Conservation (phyloP, 2,797 vertebrate genomes). For the Xiphophorus birchmanni region DNA sequence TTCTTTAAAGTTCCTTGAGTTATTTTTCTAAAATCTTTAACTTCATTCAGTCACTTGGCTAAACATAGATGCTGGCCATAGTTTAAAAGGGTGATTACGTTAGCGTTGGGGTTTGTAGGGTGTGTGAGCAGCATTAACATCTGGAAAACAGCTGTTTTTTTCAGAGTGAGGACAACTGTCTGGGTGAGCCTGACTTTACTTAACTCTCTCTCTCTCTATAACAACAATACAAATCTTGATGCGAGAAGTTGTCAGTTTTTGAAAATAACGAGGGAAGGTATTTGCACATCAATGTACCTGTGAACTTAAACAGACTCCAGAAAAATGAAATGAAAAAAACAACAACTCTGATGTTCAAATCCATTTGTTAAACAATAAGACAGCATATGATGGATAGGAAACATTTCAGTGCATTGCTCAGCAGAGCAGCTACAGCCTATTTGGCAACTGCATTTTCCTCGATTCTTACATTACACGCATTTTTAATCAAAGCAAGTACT, state of each 20-base stretch:
- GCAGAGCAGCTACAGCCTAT: neutral
- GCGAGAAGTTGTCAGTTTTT: slow-evolving; percentile 9
- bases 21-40: neutral
- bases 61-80: slow-evolving; percentile 60
- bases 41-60: slow-evolving; percentile 30
- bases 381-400: neutral
- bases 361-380: neutral
- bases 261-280: neutral
- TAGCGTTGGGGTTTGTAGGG: slow-evolving; percentile 58
- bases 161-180: slow-evolving; percentile 35
- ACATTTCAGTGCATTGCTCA: neutral
- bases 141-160: slow-evolving; percentile 74
- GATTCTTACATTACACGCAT: neutral
- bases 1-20: slow-evolving; percentile 18
- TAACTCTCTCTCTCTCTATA: neutral
- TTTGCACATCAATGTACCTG: neutral
- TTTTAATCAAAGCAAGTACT: neutral
- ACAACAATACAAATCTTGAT: slow-evolving; percentile 19
- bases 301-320: neutral
- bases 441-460: neutral
- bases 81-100: slow-evolving; percentile 55
- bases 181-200: slow-evolving; percentile 13
- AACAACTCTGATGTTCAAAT: neutral
- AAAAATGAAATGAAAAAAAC: neutral
- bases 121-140: slow-evolving; percentile 67